Base-by-base conservation (phyloP, 64 coral and sea anemone genomes). In the Stichodactyla mertensii region DNA sequence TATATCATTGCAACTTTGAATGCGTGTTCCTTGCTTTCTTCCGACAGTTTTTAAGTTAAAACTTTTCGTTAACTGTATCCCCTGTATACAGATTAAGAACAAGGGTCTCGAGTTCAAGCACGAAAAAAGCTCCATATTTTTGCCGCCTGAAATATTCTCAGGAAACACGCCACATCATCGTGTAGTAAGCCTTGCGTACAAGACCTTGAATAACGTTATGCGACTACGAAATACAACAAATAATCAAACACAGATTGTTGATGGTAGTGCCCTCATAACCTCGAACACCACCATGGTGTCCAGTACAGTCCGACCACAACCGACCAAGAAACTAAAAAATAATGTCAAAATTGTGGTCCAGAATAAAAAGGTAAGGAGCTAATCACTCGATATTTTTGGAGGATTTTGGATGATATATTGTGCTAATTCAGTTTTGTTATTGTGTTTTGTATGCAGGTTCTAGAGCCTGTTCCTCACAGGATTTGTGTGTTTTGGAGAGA, bases 251-350 rank as follows among this genome's bases (percentile, higher is more conserved):
- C 83, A 69, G 16, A 53, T 7, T 22, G 14, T 0, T 3, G 10
- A 67, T 4, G 15, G 27, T 0, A 58, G 66, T 55, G 22, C 20
- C 61, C 7, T 60, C 13, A 9, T 87, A 27, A 59, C 10, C 0
- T 71, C 92, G 0, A 89, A 90, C 53, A 94, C 88, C 8, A 94
- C 92, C 57, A 74, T 94, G 11, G 88, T 94, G 12, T 85, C 92
- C 20, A 90, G 88, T 58, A 87, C 80, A 52, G 82, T 94, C 52
- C 51, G 24, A 51, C 92, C 92, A 15, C 55, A 28, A 55, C 85
- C 79, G 6, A 24, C 77, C 57, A 15, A 90, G 4, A 74, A 45
- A 18, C 79, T 94, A 10, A 90, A 78, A 58, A 36, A 60, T 20
- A 51, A 74, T 8, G 88, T 94, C 0, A 94, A 90, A 77, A 87